Conservation (phyloP, 2,888 invertebrate genomes). For the Amphipoea lucens region DNA sequence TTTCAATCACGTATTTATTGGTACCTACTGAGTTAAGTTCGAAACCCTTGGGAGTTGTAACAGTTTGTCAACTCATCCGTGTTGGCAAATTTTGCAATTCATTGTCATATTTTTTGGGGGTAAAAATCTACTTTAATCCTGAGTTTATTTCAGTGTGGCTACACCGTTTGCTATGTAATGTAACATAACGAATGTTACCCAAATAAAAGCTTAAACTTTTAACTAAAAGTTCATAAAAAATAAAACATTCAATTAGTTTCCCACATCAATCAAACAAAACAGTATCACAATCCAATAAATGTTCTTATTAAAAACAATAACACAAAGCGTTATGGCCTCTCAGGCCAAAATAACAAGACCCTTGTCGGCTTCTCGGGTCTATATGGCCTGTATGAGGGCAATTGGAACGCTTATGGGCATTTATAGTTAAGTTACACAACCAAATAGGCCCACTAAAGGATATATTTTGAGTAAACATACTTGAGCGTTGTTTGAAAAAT, state of each 20-base stretch:
- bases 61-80: constrained; percentile 74
- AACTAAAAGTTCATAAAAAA: constrained; percentile 13
- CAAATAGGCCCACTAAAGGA: constrained; percentile 79
- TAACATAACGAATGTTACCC: neutral
- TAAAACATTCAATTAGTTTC: constrained; percentile 66
- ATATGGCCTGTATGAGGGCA: constrained; percentile 76
- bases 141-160: neutral
- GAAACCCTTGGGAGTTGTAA: constrained; percentile 72
- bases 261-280: constrained; percentile 85
- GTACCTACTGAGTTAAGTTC: constrained; percentile 69
- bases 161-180: neutral
- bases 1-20: constrained; percentile 80
- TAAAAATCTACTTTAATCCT: constrained; percentile 7
- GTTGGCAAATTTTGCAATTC: constrained; percentile 53
- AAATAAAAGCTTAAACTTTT: neutral
- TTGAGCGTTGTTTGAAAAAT: constrained; percentile 80
- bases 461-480: constrained; percentile 88
- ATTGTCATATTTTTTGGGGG: constrained; percentile 29
- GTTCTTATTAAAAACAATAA: constrained; percentile 85
- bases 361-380: constrained; percentile 73
- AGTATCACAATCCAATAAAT: constrained; percentile 77
- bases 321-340: constrained; percentile 72
- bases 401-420: constrained; percentile 81
- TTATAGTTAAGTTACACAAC: constrained; percentile 79
- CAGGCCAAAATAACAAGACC: constrained; percentile 76